Base-by-base conservation (phyloP, 2,113 vertebrate species). In the Cathartes aura region DNA sequence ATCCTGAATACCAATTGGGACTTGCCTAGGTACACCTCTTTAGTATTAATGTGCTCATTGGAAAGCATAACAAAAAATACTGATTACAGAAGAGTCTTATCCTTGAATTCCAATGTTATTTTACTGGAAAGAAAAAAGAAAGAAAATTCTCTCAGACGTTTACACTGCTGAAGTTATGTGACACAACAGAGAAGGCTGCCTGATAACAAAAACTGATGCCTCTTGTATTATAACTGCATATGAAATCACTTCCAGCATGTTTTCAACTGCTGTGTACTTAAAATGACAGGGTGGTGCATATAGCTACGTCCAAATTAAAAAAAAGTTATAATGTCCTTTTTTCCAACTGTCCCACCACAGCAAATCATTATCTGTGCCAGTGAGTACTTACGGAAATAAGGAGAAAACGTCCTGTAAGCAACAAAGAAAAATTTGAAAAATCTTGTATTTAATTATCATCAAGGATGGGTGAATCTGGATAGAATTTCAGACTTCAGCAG, bases 151-250 rank as follows among this genome's bases (percentile, higher is more conserved):
- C 22, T 75, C 45, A 38, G 27, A 87, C 48, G 21, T 43, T 50
- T 91, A 52, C 6, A 0, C n/a, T 71, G 34, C 8, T 85, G 43
- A 88, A 80, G 30, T 21, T 43, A 26, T 16, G 23, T 29, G 56
- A 26, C 50, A 56, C 26, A 36, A 21, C 0, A 84, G 43, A 82
- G 55, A 63, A 43, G 21, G 34, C n/a, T 87, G 20, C 16, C n/a
- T 17, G 29, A 48, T 68, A 45, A 45, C 11, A 79, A 53, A 89
- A 80, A 5, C 5, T 15, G 22, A 15, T 38, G 50, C 4, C 11
- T 80, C 92, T 52, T 72, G 34, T 72, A 17, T 47, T 75, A 55
- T 6, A 56, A 48, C 9, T 0, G 0, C 2, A 1, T 32, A 45
- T 29, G 29, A 80, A 93, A 72, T 34, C 26, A 59, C 14, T 80